Base-by-base conservation (phyloP, 2,797 vertebrate species). In the Hippocampus kuda region DNA sequence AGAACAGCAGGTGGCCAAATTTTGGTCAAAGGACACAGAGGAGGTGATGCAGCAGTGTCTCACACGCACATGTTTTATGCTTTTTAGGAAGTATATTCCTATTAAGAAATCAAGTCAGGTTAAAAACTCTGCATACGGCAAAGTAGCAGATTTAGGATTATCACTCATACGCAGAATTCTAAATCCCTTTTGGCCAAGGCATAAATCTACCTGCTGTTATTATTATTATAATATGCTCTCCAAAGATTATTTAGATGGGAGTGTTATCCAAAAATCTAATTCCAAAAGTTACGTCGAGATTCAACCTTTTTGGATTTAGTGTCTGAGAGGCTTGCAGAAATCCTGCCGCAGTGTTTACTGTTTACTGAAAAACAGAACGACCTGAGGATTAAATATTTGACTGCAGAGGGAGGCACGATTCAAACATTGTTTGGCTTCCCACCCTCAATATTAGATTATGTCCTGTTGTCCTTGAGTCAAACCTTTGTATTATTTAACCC, bases 331-430 rank as follows among this genome's bases (percentile, higher is more conserved):
- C 15, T 48, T 48, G 46, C 46, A 48, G 16, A 49, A 49, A 18
- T 49, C 15, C 18, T 49, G 48, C 4, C 16, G 18, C 48, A 20
- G 54, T 77, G 81, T 44, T 44, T 1, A 76, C 72, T 80, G 78
- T 85, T 88, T 81, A 81, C 79, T 66, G 69, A 73, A 77, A 71
- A 66, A 22, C 49, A 60, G 24, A 27, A 30, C 70, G 68, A 57
- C 59, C 70, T 68, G 68, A 72, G 60, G 68, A 74, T 3, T 2
- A 69, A 65, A 65, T 71, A 73, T 79, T 74, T 64, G 68, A 69
- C 57, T 68, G 65, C 34, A 60, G 11, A 67, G 71, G 16, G 70
- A 60, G 46, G 27, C 72, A 24, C 30, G 26, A 67, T 67, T 70
- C 53, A 51, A 26, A 34, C 13, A 46, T 20, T 18, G 42, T 60